Base-by-base conservation (phyloP, 2,797 vertebrate species). In the Moxostoma hubbsi region DNA sequence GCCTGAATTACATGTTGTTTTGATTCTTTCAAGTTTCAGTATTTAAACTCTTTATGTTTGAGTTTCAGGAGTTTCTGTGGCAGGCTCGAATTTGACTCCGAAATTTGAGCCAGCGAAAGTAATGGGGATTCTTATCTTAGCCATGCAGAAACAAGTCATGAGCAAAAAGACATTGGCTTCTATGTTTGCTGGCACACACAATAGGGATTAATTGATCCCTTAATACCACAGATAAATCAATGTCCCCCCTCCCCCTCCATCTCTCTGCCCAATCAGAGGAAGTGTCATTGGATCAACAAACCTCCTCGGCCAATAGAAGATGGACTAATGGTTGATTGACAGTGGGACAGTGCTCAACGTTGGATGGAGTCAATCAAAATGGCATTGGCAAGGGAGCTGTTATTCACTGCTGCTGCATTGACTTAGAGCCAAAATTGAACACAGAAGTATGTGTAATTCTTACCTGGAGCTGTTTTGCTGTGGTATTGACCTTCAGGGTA, bases 151-250 rank as follows among this genome's bases (percentile, higher is more conserved):
- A 91, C 90, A 93, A 93, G 92, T 91, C 86, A 9, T 92, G 90
- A 87, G 91, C 89, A 93, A 93, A 92, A 91, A 93, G 93, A 94
- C 92, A 91, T 90, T 84, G 90, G 18, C 70, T 89, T 90, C 92
- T 92, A 94, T 94, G 92, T 92, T 90, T 93, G 90, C 91, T 93
- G 93, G 93, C 93, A 93, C 92, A 92, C 92, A 94, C 93, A 94
- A 94, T 93, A 86, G 92, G 93, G 93, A 94, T 94, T 94, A 94
- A 94, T 94, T 93, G 93, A 94, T 93, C 92, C 85, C 87, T 91
- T 94, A 94, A 94, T 94, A 94, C 93, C 93, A 92, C 92, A 91
- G 91, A 94, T 94, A 93, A 93, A 94, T 94, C 93, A 94, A 94
- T 94, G 77, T 46, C 24, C 61, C 6, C 85, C 86, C 83, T 87